Base-by-base conservation (phyloP, 2,797 vertebrate genomes). In the Hozukius guyotensis region DNA sequence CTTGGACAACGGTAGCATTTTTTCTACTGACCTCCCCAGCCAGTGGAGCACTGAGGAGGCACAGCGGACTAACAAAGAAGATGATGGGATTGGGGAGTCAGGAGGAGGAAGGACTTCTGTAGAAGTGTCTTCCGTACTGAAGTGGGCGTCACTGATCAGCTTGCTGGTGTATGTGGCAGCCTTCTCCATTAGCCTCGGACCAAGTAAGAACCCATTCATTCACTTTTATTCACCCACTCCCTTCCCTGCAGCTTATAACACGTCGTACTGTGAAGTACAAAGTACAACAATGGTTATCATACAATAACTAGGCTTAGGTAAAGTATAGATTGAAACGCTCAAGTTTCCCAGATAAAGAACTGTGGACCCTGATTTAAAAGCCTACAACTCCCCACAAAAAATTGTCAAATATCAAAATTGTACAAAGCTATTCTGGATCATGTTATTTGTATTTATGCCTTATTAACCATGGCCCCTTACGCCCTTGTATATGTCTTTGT, bases 171-270 rank as follows among this genome's bases (percentile, higher is more conserved):
- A 97, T 65, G 96, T 99, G 66, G 97, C 98, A 76, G 97, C 96
- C 59, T 99, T 98, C 94, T 99, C 98, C 80, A 93, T 98, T 87
- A 96, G 98, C 91, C 96, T 99, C 53, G 98, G 98, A 89, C 98
- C 98, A 95, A 99, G 98, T 99, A 96, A 98, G 97, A 59, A 53
- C 65, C 6, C 1, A 9, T 31, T 70, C 8, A 18, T 20, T 68
- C 4, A 24, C 2, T 20, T 16, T 14, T 20, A 6, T n/a, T 42
- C 13, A 66, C 22, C 4, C n/a, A 10, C 62, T 22, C 11, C 2
- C 2, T 53, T 56, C 2, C 3, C 24, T 60, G 13, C 53, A 32
- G 34, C 25, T 53, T 53, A 18, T 32, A 42, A 29, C 63, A 31
- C 3, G 13, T 13, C 59, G 5, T 65, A 25, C 53, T 18, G 14